These are phyloP conservation scores for Eulimnadia texana DNA, from an alignment of 1,140 invertebrate species.

Conservation along the genomic window DNA sequence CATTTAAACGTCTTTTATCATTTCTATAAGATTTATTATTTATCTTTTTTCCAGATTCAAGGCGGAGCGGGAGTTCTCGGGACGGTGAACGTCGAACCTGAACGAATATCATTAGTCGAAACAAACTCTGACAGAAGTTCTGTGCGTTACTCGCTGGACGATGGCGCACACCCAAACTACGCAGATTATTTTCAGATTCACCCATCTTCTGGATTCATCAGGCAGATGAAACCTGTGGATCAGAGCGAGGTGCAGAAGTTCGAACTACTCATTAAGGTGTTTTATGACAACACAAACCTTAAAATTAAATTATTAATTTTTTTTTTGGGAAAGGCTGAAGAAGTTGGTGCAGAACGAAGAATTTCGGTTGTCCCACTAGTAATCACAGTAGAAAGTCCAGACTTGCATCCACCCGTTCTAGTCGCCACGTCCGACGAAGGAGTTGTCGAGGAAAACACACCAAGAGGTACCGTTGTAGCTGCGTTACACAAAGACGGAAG, in stretches of 20 bases:
- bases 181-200: conserved; percentile 71
- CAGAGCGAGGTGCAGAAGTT: conserved; percentile 56
- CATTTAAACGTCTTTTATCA: too few species aligned
- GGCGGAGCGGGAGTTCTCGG: conserved; percentile 58
- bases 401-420: conserved; percentile 67
- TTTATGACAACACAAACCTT: background rate
- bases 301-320: background rate
- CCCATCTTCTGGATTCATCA: conserved; percentile 56
- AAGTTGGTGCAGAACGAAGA: conserved; percentile 54
- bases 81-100: conserved; percentile 63
- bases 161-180: conserved; percentile 56
- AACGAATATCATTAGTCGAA: conserved; percentile 74
- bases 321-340: conserved; percentile 46
- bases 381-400: conserved; percentile 65
- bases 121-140: conserved; percentile 58
- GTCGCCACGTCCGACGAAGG: conserved; percentile 53
- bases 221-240: conserved; percentile 62
- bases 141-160: conserved; percentile 64
- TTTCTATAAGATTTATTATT: background rate
- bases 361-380: conserved; percentile 66
- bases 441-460: conserved; percentile 68
- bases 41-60: conserved; percentile 41
- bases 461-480: conserved; percentile 62
- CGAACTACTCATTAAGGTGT: conserved; percentile 55
- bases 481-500: conserved; percentile 38